Conservation (phyloP, 2,113 vertebrate genomes). For the Platichthys stellatus region DNA sequence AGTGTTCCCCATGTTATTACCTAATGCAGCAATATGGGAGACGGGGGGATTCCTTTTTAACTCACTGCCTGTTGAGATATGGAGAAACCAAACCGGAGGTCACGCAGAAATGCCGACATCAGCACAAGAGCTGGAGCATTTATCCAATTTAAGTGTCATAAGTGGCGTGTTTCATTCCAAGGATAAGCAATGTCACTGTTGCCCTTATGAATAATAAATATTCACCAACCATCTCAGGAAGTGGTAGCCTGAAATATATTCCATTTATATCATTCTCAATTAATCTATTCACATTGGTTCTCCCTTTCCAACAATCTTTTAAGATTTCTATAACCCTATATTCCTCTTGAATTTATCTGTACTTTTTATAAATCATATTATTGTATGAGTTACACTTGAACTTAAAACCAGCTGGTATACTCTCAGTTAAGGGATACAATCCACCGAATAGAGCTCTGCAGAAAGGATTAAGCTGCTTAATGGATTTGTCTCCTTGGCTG, state of each 20-base stretch:
- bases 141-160: conserved; percentile 37
- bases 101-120: conserved; percentile 51
- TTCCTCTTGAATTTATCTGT: neutral
- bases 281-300: no score
- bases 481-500: neutral
- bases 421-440: neutral
- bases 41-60: conserved; percentile 47
- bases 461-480: neutral
- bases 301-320: neutral
- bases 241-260: neutral
- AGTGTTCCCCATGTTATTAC: conserved; percentile 11
- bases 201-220: conserved; percentile 40
- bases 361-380: neutral
- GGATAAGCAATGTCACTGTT: conserved; percentile 55
- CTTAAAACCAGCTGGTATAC: neutral
- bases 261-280: neutral
- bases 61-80: neutral
- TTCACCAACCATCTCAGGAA: neutral
- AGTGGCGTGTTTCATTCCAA: conserved; percentile 37
- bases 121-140: conserved; percentile 42
- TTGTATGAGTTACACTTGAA: neutral
- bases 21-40: neutral
- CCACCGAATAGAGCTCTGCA: neutral
- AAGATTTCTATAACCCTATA: neutral
- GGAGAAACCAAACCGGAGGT: conserved; percentile 11